These are phyloP conservation scores for Thunnus thynnus DNA, from an alignment of 2,113 vertebrate genomes.

Conservation along the genomic window DNA sequence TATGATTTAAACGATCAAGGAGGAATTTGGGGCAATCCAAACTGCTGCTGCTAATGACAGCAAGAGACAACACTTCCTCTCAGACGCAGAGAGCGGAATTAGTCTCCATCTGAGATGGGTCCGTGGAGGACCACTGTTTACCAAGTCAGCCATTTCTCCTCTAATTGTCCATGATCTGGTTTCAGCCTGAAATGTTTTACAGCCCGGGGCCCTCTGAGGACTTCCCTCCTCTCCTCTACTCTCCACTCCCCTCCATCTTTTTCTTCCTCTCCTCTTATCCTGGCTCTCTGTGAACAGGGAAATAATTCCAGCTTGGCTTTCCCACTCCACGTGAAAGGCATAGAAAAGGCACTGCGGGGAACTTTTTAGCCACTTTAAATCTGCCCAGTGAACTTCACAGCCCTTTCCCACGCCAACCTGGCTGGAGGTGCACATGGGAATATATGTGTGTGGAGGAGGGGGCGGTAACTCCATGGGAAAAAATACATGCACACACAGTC, in stretches of 20 bases:
- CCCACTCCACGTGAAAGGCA: slow-evolving; percentile 41
- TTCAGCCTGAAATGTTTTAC: slow-evolving; percentile 69
- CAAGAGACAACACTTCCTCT: slow-evolving; percentile 53
- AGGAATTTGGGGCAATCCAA: slow-evolving; percentile 41
- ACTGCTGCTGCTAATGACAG: slow-evolving; percentile 44
- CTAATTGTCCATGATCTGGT: slow-evolving; percentile 75
- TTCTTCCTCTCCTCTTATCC: not conserved
- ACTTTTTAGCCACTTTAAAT: slow-evolving; percentile 72
- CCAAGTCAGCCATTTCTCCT: slow-evolving; percentile 71
- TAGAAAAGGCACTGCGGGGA: slow-evolving; percentile 47
- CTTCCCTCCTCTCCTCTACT: slow-evolving; percentile 7
- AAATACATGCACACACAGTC: not conserved
- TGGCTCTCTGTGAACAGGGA: slow-evolving; percentile 33
- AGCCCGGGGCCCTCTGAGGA: slow-evolving; percentile 61
- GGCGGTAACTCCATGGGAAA: slow-evolving; percentile 6
- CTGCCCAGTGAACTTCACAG: slow-evolving; percentile 63
- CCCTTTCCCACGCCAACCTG: slow-evolving; percentile 73
- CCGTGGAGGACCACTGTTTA: slow-evolving; percentile 67
- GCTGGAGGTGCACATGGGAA: slow-evolving; percentile 10
- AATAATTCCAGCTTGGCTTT: slow-evolving; percentile 47
- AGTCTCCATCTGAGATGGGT: slow-evolving; percentile 59
- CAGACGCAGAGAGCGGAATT: slow-evolving; percentile 46
- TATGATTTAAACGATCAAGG: slow-evolving; percentile 41
- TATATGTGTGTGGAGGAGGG: not conserved
- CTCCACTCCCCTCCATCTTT: slow-evolving; percentile 12